Percentiles rank a stretch among this genome's conserved stretches.
These are phyloP conservation scores for Camelus bactrianus DNA, from an alignment of 2,113 vertebrate species.

Conservation along the genomic window DNA sequence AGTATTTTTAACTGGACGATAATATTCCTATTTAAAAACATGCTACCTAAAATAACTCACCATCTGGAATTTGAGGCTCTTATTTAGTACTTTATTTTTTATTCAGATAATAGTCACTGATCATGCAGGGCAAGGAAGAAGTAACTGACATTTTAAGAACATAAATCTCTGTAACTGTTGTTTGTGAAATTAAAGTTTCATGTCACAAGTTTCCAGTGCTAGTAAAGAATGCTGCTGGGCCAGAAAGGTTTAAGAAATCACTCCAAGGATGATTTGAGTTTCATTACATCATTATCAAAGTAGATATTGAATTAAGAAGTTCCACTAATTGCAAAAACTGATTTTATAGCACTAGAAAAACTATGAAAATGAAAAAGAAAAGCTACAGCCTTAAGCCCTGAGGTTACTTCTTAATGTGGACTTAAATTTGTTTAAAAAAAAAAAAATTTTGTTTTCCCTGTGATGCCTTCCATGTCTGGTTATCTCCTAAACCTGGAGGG, in stretches of 20 bases:
- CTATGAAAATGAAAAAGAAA: conserved; percentile 32
- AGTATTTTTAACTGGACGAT: not conserved
- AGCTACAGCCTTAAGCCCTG: not conserved
- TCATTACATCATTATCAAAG: not conserved
- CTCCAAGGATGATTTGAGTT: not conserved
- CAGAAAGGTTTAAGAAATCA: not conserved
- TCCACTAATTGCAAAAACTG: not conserved
- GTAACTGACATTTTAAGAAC: conserved; percentile 43
- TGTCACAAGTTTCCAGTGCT: not conserved
- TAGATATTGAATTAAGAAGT: not conserved
- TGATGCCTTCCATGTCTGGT: not conserved
- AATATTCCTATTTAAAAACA: not conserved
- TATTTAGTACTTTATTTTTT: conserved; percentile 27
- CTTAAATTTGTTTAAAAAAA: not conserved
- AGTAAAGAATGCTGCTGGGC: not conserved
- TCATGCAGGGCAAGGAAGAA: not conserved
- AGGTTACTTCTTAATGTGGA: not conserved
- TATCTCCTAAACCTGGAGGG: not conserved
- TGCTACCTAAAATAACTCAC: not conserved
- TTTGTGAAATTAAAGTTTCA: conserved; percentile 24
- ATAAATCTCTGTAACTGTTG: not conserved
- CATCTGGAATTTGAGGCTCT: not conserved
- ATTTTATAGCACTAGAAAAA: not conserved
- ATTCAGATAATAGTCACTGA: conserved; percentile 14
- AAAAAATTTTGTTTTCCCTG: not conserved